Percentiles rank a stretch among this genome's conserved stretches.
phyloP scores from a whole-genome alignment of 2,888 invertebrate genomes.

The Imbricaverruca yamaguchii region DNA sequence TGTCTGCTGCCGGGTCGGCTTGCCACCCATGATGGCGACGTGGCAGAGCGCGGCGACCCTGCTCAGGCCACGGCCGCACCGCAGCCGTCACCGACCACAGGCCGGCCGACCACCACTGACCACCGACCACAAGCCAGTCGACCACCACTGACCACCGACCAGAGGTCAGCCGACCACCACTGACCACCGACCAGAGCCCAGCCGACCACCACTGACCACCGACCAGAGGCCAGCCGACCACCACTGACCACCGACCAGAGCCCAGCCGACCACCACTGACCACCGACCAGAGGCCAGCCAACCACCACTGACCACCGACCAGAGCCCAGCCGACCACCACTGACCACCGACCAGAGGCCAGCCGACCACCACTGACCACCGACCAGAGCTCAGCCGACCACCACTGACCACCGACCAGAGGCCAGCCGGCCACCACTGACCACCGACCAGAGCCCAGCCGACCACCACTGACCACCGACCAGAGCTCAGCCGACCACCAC shows the following conservation, averaged over 20 bases:
- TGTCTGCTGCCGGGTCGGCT: slow-evolving; percentile 2
- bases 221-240: neutral
- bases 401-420: neutral
- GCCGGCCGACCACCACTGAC: neutral
- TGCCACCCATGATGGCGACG: neutral
- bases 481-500: neutral
- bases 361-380: neutral
- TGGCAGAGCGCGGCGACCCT: too few species aligned
- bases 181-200: too few species aligned
- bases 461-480: neutral
- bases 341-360: neutral
- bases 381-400: neutral
- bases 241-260: too few species aligned
- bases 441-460: neutral
- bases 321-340: neutral
- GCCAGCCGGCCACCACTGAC: neutral
- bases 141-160: neutral
- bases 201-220: neutral
- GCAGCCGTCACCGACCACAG: neutral
- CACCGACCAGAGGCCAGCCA: neutral
- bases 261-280: neutral
- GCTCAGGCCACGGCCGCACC: neutral
- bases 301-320: neutral
- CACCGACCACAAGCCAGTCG: neutral
- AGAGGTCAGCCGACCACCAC: neutral